A percentile compares a stretch with the other conserved stretches of the same genome.
These are phyloP conservation scores for Corythornis leucogaster DNA, from an alignment of 2,797 vertebrate species.

Conservation along the genomic window DNA sequence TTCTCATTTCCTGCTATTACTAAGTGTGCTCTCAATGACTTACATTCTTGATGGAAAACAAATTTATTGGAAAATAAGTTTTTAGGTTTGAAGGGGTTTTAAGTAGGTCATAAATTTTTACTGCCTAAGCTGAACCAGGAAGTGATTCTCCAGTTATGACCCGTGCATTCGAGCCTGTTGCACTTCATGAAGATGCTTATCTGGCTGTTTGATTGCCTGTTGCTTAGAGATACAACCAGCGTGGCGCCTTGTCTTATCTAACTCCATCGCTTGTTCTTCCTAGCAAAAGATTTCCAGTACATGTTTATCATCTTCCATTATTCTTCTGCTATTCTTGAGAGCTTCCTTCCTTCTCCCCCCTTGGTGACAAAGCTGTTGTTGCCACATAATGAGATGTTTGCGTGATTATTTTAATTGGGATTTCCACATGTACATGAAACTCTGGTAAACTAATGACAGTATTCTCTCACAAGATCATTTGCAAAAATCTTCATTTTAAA, in stretches of 20 bases:
- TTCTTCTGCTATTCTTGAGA: constrained; percentile 13
- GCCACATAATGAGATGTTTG: background rate
- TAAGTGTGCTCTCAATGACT: background rate
- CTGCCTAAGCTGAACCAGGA: constrained; percentile 76
- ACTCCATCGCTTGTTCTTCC: constrained; percentile 85
- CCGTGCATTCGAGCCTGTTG: constrained; percentile 58
- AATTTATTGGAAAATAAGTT: constrained; percentile 47
- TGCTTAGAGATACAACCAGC: constrained; percentile 80
- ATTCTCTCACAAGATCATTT: background rate
- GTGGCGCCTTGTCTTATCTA: constrained; percentile 87
- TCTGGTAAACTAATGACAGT: background rate
- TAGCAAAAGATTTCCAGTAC: constrained; percentile 71
- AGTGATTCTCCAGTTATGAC: constrained; percentile 65
- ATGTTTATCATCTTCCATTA: constrained; percentile 67
- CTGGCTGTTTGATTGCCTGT: constrained; percentile 78
- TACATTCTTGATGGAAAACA: constrained; percentile 29
- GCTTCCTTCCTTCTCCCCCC: background rate
- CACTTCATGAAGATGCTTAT: constrained; percentile 80
- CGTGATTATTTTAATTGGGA: background rate
- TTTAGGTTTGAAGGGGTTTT: constrained; percentile 53
- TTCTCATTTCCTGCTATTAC: constrained; percentile 44
- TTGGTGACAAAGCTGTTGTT: background rate
- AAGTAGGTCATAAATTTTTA: constrained; percentile 77
- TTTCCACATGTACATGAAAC: background rate
- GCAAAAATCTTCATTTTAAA: background rate